Evolutionary conservation across 2,888 invertebrate species (phyloP), one percentile per base, ranked within the genome.

Genomic region (Phrixothrix hirtus): DNA sequence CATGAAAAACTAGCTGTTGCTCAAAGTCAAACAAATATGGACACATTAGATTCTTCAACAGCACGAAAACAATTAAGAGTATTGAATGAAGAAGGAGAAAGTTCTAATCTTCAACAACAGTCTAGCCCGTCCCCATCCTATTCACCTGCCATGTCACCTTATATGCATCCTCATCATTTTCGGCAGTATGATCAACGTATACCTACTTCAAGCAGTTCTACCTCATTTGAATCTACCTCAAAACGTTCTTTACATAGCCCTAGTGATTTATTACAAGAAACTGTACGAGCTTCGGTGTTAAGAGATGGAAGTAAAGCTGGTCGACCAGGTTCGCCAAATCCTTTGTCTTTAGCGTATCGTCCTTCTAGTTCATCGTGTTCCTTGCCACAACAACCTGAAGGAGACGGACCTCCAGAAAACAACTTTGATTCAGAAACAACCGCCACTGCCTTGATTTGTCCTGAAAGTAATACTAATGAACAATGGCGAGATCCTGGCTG

Each of bases 1-100:
- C 87, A 87, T 66, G 87, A 84, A 68, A 83, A 83, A 68, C 67
- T 84, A 65, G 83, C 82, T 29, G 81, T 81, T 59, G 82, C 81
- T 52, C 82, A 82, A 63, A 79, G 79, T 66, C 79, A 79, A 25
- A 67, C 67, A 37, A 57, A 62, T 60, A 63, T 75, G 61, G 79
- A 79, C 55, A 76, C 77, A 51, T 69, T 77, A 49, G 74, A 74
- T 31, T 72, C 76, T 13, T 73, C 76, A 9, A 70, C 71, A 37
- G 49, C 63, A 29, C 62, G 72, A 43, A 74, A 72, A 53, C 69
- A 68, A 49, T 60, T 68, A 47, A 72, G 69, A 63, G 66, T 71
- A 44, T 43, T 60, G 31, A 66, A 68, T 46, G 67, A 72, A 64
- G 67, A 71, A 49, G 52, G 60, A 36, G 64, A 66, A 66, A 65